A percentile compares a stretch with the other conserved stretches of the same genome.
phyloP scores from a whole-genome alignment of 1,140 invertebrate genomes.

The Lutraria rhynchaena region DNA sequence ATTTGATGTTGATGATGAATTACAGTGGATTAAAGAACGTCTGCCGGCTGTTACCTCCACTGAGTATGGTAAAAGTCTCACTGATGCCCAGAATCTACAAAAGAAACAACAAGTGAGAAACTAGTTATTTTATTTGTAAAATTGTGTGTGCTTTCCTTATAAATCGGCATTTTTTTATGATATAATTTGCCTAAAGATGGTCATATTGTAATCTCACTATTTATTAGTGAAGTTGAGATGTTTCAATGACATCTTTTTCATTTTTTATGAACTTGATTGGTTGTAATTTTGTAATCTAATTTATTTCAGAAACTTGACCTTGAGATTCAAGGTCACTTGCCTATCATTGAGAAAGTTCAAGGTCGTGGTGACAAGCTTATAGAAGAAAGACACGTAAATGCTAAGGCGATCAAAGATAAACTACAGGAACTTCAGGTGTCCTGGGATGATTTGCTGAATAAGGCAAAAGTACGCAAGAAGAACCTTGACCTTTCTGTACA shows the following conservation, averaged over 20 bases:
- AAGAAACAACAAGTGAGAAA: constrained; percentile 91
- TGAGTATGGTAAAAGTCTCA: constrained; percentile 88
- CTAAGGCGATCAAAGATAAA: constrained; percentile 92
- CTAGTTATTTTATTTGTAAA: no score
- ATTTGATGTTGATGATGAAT: constrained; percentile 95
- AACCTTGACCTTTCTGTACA: constrained; percentile 93
- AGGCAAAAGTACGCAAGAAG: constrained; percentile 88
- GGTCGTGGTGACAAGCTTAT: constrained; percentile 93
- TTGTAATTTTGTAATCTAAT: no score
- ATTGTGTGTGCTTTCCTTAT: no score
- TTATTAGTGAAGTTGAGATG: no score
- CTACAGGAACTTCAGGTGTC: constrained; percentile 90
- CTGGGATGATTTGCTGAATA: constrained; percentile 90
- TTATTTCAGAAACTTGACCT: constrained; percentile 91
- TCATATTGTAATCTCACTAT: no score
- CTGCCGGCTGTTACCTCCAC: constrained; percentile 90
- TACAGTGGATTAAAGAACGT: constrained; percentile 98
- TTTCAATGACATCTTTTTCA: no score
- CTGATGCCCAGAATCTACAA: constrained; percentile 94
- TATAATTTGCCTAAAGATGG: no score
- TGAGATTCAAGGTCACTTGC: constrained; percentile 90
- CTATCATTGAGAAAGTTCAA: constrained; percentile 97
- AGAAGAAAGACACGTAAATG: constrained; percentile 97
- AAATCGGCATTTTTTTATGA: no score
- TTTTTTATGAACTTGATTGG: no score